phyloP scores from a whole-genome alignment of 2,888 invertebrate genomes.

The Camponotus fellah region DNA sequence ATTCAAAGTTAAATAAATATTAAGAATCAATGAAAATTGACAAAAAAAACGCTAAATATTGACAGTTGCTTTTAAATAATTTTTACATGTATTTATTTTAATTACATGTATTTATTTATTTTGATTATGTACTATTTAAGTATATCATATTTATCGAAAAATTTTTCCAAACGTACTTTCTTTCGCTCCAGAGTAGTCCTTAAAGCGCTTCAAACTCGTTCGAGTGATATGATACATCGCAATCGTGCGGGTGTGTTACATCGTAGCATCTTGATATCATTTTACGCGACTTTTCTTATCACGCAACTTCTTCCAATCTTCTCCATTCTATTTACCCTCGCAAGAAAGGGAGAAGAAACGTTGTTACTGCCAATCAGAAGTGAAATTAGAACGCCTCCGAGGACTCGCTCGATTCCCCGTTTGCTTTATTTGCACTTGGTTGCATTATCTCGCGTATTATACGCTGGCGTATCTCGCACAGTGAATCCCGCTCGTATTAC shows the following conservation, averaged over 20 bases:
- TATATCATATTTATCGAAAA: neutral
- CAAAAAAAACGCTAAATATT: neutral
- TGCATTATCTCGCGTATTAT: slow-evolving; percentile 37
- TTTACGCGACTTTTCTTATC: slow-evolving; percentile 33
- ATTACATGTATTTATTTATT: neutral
- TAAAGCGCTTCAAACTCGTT: neutral
- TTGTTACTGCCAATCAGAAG: slow-evolving; percentile 45
- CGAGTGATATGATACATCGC: neutral
- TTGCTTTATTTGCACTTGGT: slow-evolving; percentile 36
- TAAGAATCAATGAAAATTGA: neutral
- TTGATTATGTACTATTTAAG: neutral
- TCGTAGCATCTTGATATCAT: slow-evolving; percentile 18
- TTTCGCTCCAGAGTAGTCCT: neutral
- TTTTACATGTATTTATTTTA: neutral
- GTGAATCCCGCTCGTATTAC: slow-evolving; percentile 47
- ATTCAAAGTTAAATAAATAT: neutral
- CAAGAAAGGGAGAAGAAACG: slow-evolving; percentile 17
- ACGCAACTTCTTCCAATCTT: slow-evolving; percentile 34
- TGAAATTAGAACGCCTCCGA: slow-evolving; percentile 46
- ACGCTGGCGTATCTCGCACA: slow-evolving; percentile 26
- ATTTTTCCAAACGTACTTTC: neutral
- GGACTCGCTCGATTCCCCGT: slow-evolving; percentile 22
- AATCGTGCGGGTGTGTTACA: neutral
- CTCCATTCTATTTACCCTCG: slow-evolving; percentile 8
- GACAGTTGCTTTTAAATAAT: neutral